These are phyloP conservation scores for Lucilia cuprina DNA, from an alignment of 1,140 invertebrate genomes.

Conservation along the genomic window DNA sequence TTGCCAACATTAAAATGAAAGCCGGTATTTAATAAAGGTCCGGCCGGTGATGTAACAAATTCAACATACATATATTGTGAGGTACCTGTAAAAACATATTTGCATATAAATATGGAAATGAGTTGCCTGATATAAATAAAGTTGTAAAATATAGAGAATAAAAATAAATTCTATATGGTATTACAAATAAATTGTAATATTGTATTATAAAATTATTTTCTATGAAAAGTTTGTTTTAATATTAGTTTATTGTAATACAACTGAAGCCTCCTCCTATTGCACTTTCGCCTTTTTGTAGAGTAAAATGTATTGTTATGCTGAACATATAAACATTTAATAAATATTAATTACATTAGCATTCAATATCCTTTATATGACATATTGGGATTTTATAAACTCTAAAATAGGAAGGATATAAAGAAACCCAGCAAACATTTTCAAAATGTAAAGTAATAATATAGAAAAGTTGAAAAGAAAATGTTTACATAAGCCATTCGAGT, in stretches of 20 bases:
- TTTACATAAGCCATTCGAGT: no score
- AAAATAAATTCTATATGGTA: no score
- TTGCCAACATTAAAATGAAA: constrained; percentile 94
- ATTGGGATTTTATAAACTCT: constrained; percentile 25
- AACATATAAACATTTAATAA: constrained; percentile 37
- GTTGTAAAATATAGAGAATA: neutral
- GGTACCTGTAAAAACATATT: constrained; percentile 66
- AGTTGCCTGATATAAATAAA: neutral
- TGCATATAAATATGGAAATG: neutral
- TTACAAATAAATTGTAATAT: neutral
- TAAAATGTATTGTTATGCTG: neutral
- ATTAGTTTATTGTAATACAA: neutral
- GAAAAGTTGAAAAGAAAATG: no score
- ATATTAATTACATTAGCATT: constrained; percentile 41
- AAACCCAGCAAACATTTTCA: neutral
- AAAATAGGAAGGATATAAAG: neutral
- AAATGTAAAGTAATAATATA: neutral
- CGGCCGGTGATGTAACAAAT: constrained; percentile 87
- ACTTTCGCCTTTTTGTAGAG: neutral
- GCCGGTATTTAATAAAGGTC: constrained; percentile 86
- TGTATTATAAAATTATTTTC: neutral
- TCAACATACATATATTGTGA: constrained; percentile 89
- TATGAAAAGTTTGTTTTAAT: neutral
- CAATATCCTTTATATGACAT: constrained; percentile 28
- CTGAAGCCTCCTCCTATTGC: neutral